phyloP scores from a whole-genome alignment of 2,113 vertebrate species.

The Spizaetus ornatus region DNA sequence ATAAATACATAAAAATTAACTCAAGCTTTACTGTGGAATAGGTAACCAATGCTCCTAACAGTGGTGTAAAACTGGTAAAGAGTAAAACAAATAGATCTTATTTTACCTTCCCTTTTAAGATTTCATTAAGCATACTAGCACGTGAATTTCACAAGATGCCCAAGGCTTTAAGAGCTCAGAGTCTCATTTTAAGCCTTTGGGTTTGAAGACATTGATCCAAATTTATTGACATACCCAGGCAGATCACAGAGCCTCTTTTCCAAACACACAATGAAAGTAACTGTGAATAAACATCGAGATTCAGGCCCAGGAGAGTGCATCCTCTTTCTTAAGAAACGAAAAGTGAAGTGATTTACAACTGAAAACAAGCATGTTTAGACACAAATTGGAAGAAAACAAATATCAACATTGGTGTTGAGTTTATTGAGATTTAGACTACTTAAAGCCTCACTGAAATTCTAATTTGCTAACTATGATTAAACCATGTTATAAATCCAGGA shows the following conservation, averaged over 20 bases:
- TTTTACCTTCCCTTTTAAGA: neutral
- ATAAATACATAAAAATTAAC: neutral
- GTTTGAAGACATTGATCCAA: neutral
- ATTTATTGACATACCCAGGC: neutral
- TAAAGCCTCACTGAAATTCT: constrained; percentile 24
- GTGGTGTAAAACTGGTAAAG: neutral
- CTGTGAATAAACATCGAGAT: neutral
- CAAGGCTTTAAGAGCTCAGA: neutral
- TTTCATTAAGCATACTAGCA: neutral
- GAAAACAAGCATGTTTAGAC: constrained; percentile 25
- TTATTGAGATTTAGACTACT: constrained; percentile 48
- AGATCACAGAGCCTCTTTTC: neutral
- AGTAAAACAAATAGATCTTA: neutral
- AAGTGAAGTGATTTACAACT: constrained; percentile 25
- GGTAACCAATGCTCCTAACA: neutral
- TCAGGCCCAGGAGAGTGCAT: neutral
- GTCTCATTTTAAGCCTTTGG: neutral
- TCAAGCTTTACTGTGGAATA: neutral
- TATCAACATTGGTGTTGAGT: constrained; percentile 37
- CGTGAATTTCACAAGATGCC: neutral
- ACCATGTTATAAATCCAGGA: constrained; percentile 44
- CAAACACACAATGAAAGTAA: neutral
- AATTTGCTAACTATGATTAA: constrained; percentile 37
- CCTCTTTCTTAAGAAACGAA: constrained; percentile 30
- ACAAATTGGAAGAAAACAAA: constrained; percentile 26